Evolutionary conservation across 2,888 invertebrate species (phyloP), one percentile per base, ranked within the genome.

Genomic region (Tineola bisselliella): DNA sequence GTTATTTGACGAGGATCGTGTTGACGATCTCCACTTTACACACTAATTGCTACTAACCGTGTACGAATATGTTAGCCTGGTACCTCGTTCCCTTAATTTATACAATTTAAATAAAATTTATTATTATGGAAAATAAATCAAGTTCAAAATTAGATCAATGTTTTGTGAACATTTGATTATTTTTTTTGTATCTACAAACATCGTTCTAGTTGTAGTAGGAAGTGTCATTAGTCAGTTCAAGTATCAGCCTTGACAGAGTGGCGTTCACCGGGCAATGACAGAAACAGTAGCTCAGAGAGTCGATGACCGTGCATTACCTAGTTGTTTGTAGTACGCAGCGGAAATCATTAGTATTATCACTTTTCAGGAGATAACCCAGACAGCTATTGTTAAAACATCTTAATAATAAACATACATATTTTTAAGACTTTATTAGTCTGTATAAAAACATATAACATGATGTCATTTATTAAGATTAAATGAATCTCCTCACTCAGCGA

Each of bases 271-370:
- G 38, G 48, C 17, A 48, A 48, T 48, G 25, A 54, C 54, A 54
- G 13, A 54, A 54, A 54, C 54, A 25, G 54, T 54, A 54, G 54
- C 54, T 54, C 48, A 25, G 25, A 44, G 18, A 74, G 81, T 80
- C 81, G 79, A 78, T 81, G 82, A 81, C 82, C 82, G 80, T 75
- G 70, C 44, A 38, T 25, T 54, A 48, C 48, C 48, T 17, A 48
- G 48, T 48, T 48, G 17, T 48, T 17, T 17, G 17, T 48, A 43
- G 5, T 13, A 48, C 48, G 48, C 13, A 48, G n/a, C 48, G 48
- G 48, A 48, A 48, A 48, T 48, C 48, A 48, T 48, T 48, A 48
- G 48, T 13, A 15, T 48, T 48, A 48, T 48, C 48, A 48, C 48
- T 48, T 48, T 25, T 38, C 38, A 38, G 38, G n/a, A 38, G 38